Evolutionary conservation across 2,888 invertebrate species (phyloP).

Genomic region (Drosophila atroscutellata): DNA sequence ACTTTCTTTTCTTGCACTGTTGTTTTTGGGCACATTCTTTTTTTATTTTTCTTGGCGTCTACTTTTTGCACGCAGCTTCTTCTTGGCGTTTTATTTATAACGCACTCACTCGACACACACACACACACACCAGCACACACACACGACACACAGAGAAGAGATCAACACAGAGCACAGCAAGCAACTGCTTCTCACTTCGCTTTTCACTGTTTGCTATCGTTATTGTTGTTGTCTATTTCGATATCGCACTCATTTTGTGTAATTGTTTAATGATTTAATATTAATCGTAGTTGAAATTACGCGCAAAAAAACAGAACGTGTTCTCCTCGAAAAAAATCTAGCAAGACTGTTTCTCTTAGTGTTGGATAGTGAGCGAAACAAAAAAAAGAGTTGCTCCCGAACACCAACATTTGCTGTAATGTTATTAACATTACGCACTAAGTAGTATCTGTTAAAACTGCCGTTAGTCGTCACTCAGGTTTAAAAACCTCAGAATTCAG

Average conservation of each 20-base stretch:
- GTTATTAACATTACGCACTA: conserved; percentile 20
- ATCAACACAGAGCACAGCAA: conserved; percentile 26
- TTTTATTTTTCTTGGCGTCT: conserved; percentile 70
- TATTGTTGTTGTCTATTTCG: conserved; percentile 34
- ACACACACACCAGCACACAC: conserved; percentile 50
- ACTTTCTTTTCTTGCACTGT: conserved; percentile 71
- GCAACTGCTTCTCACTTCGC: conserved; percentile 32
- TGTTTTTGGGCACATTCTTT: conserved; percentile 72
- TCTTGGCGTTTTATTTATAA: conserved; percentile 76
- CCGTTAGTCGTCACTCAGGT: background rate
- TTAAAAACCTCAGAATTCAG: background rate
- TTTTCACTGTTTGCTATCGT: conserved; percentile 31
- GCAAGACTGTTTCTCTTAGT: conserved; percentile 36
- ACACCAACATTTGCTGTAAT: conserved; percentile 22
- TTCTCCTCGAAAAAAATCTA: conserved; percentile 50
- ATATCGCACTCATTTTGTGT: conserved; percentile 42
- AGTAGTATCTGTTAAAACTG: background rate
- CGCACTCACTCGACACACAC: conserved; percentile 56
- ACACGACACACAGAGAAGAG: conserved; percentile 15
- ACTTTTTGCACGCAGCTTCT: conserved; percentile 72
- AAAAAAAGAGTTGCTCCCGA: conserved; percentile 20
- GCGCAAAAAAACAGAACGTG: conserved; percentile 38
- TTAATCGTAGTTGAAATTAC: conserved; percentile 46
- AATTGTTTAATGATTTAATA: conserved; percentile 46
- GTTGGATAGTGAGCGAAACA: conserved; percentile 12